phyloP scores from a whole-genome alignment of 2,797 vertebrate species.

The Cichlasoma orientale region DNA sequence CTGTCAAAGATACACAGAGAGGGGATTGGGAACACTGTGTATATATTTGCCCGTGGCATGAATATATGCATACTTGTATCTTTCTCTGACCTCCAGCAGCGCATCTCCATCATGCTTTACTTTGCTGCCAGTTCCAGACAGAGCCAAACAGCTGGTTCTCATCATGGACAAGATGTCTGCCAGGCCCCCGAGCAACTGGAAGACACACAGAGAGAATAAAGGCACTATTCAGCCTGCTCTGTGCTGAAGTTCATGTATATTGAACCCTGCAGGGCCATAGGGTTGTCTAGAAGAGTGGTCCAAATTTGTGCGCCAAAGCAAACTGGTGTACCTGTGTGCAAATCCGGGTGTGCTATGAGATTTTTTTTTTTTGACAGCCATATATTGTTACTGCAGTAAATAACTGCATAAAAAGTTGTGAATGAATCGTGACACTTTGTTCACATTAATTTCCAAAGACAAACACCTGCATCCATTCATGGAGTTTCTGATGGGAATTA shows the following conservation, averaged over 20 bases:
- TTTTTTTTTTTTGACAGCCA: neutral
- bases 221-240: slow-evolving; percentile 11
- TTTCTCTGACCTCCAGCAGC: slow-evolving; percentile 68
- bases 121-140: slow-evolving; percentile 37
- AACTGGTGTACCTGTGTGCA: accelerated
- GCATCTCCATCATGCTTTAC: slow-evolving; percentile 49
- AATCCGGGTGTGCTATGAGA: neutral
- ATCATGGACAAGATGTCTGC: slow-evolving; percentile 66
- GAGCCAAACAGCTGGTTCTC: slow-evolving; percentile 72
- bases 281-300: neutral
- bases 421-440: neutral
- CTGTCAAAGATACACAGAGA: slow-evolving; percentile 37
- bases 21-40: neutral
- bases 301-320: neutral
- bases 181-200: slow-evolving; percentile 58
- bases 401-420: neutral
- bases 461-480: neutral
- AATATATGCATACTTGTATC: slow-evolving; percentile 9
- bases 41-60: neutral
- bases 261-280: neutral
- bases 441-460: neutral
- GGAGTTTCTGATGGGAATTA: neutral
- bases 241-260: slow-evolving; percentile 2
- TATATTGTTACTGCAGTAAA: accelerated
- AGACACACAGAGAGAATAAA: slow-evolving; percentile 40